Percentiles rank a stretch among this genome's conserved stretches.
phyloP scores from a whole-genome alignment of 2,797 vertebrate genomes.

The Manis javanica region DNA sequence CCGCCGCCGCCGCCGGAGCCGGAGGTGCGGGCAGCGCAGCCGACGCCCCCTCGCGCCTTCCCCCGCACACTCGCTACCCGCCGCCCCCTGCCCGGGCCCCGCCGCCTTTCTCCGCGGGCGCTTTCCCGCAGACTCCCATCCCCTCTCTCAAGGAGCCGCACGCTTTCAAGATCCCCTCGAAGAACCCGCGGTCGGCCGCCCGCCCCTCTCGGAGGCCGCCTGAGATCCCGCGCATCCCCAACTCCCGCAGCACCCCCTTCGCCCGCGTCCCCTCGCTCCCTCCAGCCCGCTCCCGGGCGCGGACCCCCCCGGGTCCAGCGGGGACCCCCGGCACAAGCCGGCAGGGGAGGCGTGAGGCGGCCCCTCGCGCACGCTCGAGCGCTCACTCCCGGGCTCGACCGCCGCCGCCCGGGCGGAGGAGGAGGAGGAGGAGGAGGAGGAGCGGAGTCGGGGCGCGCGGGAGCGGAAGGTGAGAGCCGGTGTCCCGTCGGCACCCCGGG shows the following conservation, averaged over 20 bases:
- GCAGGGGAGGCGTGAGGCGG: conserved; percentile 34
- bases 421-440: conserved; percentile 24
- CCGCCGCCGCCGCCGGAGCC: not conserved
- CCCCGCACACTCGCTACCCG: not conserved
- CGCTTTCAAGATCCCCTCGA: not conserved
- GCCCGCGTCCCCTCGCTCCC: not conserved
- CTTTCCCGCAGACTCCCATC: not conserved
- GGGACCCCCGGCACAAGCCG: not conserved
- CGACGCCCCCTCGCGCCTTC: conserved; percentile 24
- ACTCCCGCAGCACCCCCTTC: not conserved
- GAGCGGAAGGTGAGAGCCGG: conserved; percentile 71
- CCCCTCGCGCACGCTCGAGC: conserved; percentile 20
- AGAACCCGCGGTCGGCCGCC: not conserved
- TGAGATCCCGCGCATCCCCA: not conserved
- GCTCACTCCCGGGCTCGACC: not conserved
- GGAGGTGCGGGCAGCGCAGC: not conserved
- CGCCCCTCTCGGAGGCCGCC: not conserved
- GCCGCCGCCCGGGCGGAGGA: not conserved
- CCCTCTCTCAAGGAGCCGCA: not conserved
- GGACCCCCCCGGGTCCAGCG: not conserved
- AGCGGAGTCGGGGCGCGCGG: conserved; percentile 2
- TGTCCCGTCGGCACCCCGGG: not conserved
- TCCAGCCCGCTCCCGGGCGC: not conserved
- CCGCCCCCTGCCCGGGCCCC: not conserved
- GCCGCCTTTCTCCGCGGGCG: not conserved